phyloP scores from a whole-genome alignment of 2,113 vertebrate genomes.

The Calidris pygmaea region DNA sequence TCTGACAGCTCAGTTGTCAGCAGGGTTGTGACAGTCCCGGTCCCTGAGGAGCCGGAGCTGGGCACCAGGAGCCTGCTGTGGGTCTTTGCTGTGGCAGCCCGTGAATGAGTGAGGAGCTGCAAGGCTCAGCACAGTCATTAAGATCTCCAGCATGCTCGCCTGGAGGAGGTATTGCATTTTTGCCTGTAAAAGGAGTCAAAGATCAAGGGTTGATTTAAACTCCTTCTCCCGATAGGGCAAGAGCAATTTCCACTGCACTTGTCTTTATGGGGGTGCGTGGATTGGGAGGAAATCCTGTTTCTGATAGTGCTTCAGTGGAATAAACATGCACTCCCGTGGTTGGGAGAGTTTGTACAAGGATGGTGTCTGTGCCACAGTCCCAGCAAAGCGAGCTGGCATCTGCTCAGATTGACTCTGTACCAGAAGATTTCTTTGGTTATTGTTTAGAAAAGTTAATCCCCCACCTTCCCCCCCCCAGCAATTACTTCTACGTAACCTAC shows the following conservation, averaged over 20 bases:
- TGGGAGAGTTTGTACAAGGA: not conserved
- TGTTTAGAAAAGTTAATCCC: not conserved
- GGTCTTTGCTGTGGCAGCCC: not conserved
- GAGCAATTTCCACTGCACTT: not conserved
- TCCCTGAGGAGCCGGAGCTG: not conserved
- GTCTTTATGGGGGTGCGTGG: not conserved
- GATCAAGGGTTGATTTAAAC: constrained; percentile 30
- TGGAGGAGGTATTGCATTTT: not conserved
- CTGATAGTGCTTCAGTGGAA: not conserved
- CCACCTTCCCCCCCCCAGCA: not conserved
- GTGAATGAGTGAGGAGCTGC: not conserved
- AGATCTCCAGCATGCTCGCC: not conserved
- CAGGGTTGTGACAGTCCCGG: not conserved
- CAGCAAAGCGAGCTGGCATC: not conserved
- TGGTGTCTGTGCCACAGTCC: not conserved
- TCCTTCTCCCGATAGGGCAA: not conserved
- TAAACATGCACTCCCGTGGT: not conserved
- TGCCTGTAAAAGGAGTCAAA: constrained; percentile 25
- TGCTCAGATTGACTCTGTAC: not conserved
- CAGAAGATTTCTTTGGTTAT: not conserved
- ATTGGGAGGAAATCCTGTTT: not conserved
- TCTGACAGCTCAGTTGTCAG: not conserved
- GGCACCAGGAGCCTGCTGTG: not conserved
- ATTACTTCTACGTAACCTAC: not conserved
- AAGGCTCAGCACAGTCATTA: not conserved